phyloP scores from a whole-genome alignment of 2,888 invertebrate genomes.

The Ormyrus rosae region DNA sequence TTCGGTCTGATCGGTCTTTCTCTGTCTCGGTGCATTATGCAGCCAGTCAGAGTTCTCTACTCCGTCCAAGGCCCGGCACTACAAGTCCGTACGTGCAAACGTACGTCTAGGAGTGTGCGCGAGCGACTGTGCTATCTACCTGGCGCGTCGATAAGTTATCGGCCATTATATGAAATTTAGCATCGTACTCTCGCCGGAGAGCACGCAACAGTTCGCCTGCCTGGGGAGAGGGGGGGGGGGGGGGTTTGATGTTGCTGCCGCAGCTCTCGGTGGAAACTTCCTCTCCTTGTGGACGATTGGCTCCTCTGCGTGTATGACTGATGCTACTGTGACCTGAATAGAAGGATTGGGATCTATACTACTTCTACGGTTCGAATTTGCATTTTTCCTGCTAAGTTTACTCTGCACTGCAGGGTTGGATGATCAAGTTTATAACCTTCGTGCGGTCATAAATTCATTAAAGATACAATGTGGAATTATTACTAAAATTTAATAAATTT shows the following conservation, averaged over 20 bases:
- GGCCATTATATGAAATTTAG: conserved; percentile 60
- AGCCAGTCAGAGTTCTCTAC: conserved; percentile 1
- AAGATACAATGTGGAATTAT: background rate
- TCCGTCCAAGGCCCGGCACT: background rate
- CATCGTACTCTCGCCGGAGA: conserved; percentile 37
- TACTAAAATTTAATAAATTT: conserved; percentile 33
- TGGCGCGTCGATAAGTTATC: conserved; percentile 56
- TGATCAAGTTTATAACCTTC: too few relatives aligned
- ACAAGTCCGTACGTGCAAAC: background rate
- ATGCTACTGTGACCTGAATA: too few relatives aligned
- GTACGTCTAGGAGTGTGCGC: conserved; percentile 18
- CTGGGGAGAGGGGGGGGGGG: too few relatives aligned
- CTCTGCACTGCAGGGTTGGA: too few relatives aligned
- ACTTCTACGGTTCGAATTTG: too few relatives aligned
- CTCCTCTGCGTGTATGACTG: too few relatives aligned
- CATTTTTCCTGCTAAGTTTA: too few relatives aligned
- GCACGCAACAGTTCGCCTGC: conserved; percentile 18
- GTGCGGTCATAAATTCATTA: too few relatives aligned
- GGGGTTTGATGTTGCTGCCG: background rate
- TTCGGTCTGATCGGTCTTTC: background rate
- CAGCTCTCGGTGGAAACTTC: background rate
- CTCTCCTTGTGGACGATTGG: too few relatives aligned
- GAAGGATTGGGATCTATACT: too few relatives aligned
- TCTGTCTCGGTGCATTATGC: background rate
- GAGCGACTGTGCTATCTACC: conserved; percentile 31